Conservation (phyloP, 2,797 vertebrate genomes). For the Numenius phaeopus region DNA sequence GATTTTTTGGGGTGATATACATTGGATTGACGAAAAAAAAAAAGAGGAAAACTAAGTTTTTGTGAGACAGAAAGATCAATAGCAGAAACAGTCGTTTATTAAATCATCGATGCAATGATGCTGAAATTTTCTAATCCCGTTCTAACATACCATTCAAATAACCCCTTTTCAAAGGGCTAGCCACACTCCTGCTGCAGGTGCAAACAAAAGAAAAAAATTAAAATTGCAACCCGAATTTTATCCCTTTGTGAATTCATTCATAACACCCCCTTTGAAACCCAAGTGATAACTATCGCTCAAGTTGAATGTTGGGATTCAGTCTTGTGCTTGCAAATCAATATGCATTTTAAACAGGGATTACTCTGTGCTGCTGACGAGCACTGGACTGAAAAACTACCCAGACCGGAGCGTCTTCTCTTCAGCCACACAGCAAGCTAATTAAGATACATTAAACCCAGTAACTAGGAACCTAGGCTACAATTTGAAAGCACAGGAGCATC, state of each 20-base stretch:
- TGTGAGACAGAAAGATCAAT: background rate
- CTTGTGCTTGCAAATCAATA: slow-evolving; percentile 23
- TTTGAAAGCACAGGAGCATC: background rate
- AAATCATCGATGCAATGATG: background rate
- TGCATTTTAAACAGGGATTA: slow-evolving; percentile 39
- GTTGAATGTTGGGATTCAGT: background rate
- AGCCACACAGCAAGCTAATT: slow-evolving; percentile 14
- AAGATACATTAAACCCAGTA: background rate
- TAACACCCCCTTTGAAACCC: background rate
- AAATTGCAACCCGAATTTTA: background rate
- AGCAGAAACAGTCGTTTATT: background rate
- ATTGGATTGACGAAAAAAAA: background rate
- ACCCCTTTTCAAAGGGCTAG: background rate
- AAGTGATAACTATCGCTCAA: background rate
- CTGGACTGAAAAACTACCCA: slow-evolving; percentile 35
- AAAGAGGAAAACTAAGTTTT: background rate
- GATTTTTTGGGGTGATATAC: background rate
- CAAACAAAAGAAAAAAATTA: slow-evolving; percentile 13
- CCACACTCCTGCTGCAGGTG: slow-evolving; percentile 20
- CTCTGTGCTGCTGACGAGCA: slow-evolving; percentile 10
- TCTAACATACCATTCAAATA: background rate
- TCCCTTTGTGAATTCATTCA: background rate
- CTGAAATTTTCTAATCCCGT: background rate
- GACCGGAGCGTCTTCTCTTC: slow-evolving; percentile 36
- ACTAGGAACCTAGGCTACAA: background rate